Base-by-base conservation (phyloP, 2,113 vertebrate species). In the Myotis lucifugus region DNA sequence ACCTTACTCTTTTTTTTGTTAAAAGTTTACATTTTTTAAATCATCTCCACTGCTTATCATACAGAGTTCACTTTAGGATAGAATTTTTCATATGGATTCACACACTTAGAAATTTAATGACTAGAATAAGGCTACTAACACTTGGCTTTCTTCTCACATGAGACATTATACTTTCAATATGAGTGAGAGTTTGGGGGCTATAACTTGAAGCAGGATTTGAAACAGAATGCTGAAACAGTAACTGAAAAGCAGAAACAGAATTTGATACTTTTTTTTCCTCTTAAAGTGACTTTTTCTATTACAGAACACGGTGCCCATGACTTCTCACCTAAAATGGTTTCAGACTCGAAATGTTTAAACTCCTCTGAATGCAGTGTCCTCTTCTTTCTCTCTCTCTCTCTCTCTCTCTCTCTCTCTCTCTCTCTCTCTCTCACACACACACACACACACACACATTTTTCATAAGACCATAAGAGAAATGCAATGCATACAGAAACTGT, bases 61-160 rank as follows among this genome's bases (percentile, higher is more conserved):
- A 84, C 66, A 95, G 79, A 94, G 94, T 97, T 97, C 95, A 95
- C 82, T 93, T 95, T 97, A 96, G 92, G 87, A 90, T 96, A 96
- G 27, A 81, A 50, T 94, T 97, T 97, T 96, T 97, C 95, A 96
- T 93, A 93, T 88, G 72, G 93, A 93, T 95, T 97, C 90, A 97
- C 90, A 97, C 88, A 97, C 96, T 95, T 97, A 96, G 92, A 95
- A 97, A 96, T 95, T 85, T 96, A 96, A 97, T 97, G 94, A 88
- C 96, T 96, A 93, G 95, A 94, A 95, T 96, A 96, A 97, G 94
- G 94, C 96, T 97, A 96, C 95, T 96, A 94, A 97, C 94, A 96
- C 95, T 96, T 97, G 96, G 91, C 97, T 97, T 94, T 91, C 84
- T 97, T 97, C 94, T 96, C 83, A 94, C 89, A 78, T 95, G 82